phyloP scores from a whole-genome alignment of 1,140 invertebrate genomes.

The Bombyx mandarina region DNA sequence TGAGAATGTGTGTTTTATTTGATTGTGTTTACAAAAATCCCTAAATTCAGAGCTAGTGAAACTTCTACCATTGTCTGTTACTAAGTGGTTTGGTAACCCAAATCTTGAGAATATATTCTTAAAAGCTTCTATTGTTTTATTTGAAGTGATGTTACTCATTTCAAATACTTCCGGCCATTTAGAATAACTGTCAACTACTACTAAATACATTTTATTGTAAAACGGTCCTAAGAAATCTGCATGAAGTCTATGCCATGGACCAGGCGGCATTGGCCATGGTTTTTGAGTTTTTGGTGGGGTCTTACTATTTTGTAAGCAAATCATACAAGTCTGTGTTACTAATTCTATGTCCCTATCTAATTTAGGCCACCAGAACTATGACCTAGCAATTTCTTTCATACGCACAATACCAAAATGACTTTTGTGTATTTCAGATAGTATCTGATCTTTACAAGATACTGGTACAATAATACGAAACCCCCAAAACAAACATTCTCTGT shows the following conservation, averaged over 20 bases:
- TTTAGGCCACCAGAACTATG: slow-evolving; percentile 21
- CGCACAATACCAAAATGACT: slow-evolving; percentile 20
- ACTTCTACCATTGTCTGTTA: slow-evolving; percentile 14
- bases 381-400: slow-evolving; percentile 17
- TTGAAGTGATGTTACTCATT: slow-evolving; percentile 11
- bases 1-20: slow-evolving; percentile 30
- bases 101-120: slow-evolving; percentile 10
- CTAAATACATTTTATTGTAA: slow-evolving; percentile 1
- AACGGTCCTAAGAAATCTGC: slow-evolving; percentile 15
- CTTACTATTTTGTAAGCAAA: slow-evolving; percentile 14
- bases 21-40: slow-evolving; percentile 14
- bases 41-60: slow-evolving; percentile 15
- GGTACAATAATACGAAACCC: slow-evolving; percentile 20
- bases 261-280: slow-evolving; percentile 10
- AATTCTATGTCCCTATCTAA: slow-evolving; percentile 17
- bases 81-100: slow-evolving; percentile 12
- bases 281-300: slow-evolving; percentile 10
- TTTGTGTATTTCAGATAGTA: slow-evolving; percentile 16
- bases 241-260: slow-evolving; percentile 18
- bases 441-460: slow-evolving; percentile 6
- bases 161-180: slow-evolving; percentile 17
- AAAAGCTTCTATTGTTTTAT: slow-evolving; percentile 8
- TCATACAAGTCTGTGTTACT: slow-evolving; percentile 15
- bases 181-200: slow-evolving; percentile 11
- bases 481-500: slow-evolving; percentile 22